Conservation (phyloP, 2,113 vertebrate genomes). For the Microcebus lehilahytsara region DNA sequence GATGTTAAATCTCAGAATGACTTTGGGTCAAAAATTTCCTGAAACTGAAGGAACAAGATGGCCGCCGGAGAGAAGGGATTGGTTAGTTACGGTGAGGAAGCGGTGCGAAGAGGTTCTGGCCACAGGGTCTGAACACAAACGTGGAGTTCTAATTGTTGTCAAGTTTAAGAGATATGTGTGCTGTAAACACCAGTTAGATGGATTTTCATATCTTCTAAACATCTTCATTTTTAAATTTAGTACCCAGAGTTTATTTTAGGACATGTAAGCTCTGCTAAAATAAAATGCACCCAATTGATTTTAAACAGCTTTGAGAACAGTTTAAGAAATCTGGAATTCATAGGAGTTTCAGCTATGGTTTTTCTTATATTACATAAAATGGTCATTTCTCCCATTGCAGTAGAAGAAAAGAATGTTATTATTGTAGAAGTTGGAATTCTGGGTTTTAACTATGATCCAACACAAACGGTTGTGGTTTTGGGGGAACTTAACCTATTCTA, state of each 20-base stretch:
- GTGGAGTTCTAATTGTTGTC: constrained; percentile 18
- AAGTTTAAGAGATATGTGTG: neutral
- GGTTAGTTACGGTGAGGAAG: neutral
- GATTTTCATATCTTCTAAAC: constrained; percentile 55
- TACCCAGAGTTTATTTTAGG: constrained; percentile 46
- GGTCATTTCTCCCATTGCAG: constrained; percentile 85
- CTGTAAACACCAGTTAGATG: neutral
- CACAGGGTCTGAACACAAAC: neutral
- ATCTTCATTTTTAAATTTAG: constrained; percentile 7
- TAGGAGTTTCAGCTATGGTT: constrained; percentile 80
- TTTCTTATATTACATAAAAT: constrained; percentile 84
- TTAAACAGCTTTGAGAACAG: constrained; percentile 69
- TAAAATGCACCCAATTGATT: constrained; percentile 70
- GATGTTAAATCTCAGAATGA: constrained; percentile 33
- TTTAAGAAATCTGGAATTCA: constrained; percentile 83
- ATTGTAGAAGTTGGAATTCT: constrained; percentile 84
- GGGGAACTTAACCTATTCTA: constrained; percentile 81
- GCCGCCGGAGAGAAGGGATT: neutral
- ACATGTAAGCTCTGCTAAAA: constrained; percentile 51
- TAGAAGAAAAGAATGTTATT: constrained; percentile 87
- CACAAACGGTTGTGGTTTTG: constrained; percentile 84
- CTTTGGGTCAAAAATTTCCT: constrained; percentile 16
- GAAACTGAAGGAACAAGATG: constrained; percentile 49
- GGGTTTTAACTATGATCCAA: constrained; percentile 84
- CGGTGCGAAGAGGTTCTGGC: neutral